These are phyloP conservation scores for Cepaea hortensis DNA, from an alignment of 2,888 invertebrate species.

Conservation along the genomic window DNA sequence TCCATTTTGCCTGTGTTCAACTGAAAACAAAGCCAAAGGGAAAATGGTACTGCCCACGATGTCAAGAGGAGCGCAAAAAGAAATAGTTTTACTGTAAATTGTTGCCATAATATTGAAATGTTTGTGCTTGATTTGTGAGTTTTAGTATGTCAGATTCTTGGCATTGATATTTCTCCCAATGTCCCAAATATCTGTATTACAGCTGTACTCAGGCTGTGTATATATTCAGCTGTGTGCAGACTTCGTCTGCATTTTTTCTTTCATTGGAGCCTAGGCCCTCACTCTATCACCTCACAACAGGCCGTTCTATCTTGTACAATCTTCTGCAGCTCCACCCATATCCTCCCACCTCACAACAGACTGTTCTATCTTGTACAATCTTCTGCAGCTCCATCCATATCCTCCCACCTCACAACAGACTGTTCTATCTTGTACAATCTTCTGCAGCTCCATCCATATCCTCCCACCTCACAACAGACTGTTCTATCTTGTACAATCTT, in stretches of 20 bases:
- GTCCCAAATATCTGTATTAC: too few species aligned
- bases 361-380: background rate
- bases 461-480: too few species aligned
- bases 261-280: too few species aligned
- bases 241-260: too few species aligned
- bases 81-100: constrained; percentile 53
- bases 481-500: background rate
- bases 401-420: too few species aligned
- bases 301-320: background rate
- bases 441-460: background rate
- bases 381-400: background rate
- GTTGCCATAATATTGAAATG: background rate
- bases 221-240: too few species aligned
- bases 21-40: constrained; percentile 77
- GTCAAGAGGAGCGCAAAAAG: constrained; percentile 78
- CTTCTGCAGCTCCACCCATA: background rate
- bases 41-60: constrained; percentile 78
- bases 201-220: too few species aligned
- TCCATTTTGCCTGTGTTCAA: constrained; percentile 78
- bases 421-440: background rate
- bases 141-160: too few species aligned
- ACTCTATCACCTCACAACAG: too few species aligned
- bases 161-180: too few species aligned
- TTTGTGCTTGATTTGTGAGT: background rate
- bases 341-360: too few species aligned